These are phyloP conservation scores for Callorhinus ursinus DNA, from an alignment of 2,113 vertebrate genomes.

Conservation along the genomic window DNA sequence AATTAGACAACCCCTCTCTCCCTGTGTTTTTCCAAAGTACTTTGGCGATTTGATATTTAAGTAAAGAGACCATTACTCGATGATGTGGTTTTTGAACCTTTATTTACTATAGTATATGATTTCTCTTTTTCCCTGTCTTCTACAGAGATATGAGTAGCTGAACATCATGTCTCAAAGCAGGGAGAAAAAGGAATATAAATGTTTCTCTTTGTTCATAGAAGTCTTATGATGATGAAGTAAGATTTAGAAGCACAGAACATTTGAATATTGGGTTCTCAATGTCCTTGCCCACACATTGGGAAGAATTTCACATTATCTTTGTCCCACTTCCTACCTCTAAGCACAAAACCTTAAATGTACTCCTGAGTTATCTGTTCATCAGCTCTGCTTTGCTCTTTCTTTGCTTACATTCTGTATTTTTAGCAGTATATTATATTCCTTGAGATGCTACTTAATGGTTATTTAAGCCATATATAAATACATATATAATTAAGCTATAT, in stretches of 20 bases:
- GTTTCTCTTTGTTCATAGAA: slow-evolving; percentile 8
- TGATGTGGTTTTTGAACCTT: neutral
- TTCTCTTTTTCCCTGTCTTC: slow-evolving; percentile 15
- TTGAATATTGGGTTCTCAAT: neutral
- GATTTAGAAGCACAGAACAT: slow-evolving; percentile 27
- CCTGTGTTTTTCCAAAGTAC: neutral
- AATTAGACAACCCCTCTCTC: neutral
- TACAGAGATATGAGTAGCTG: neutral
- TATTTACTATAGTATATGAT: neutral
- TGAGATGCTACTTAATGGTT: neutral
- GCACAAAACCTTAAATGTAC: slow-evolving; percentile 3
- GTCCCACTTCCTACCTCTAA: neutral
- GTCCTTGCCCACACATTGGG: neutral
- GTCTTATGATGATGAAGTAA: neutral
- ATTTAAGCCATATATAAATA: neutral
- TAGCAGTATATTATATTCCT: slow-evolving; percentile 27
- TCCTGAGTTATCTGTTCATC: neutral
- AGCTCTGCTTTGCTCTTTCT: slow-evolving; percentile 16
- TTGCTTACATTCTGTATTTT: slow-evolving; percentile 40
- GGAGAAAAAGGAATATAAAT: neutral
- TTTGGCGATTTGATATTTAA: slow-evolving; percentile 48
- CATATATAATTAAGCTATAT: slow-evolving; percentile 9
- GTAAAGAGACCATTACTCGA: neutral
- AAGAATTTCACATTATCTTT: neutral
- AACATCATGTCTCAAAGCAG: slow-evolving; percentile 12